These are phyloP conservation scores for Tenthredo notha DNA, from an alignment of 2,888 invertebrate species.

Conservation along the genomic window DNA sequence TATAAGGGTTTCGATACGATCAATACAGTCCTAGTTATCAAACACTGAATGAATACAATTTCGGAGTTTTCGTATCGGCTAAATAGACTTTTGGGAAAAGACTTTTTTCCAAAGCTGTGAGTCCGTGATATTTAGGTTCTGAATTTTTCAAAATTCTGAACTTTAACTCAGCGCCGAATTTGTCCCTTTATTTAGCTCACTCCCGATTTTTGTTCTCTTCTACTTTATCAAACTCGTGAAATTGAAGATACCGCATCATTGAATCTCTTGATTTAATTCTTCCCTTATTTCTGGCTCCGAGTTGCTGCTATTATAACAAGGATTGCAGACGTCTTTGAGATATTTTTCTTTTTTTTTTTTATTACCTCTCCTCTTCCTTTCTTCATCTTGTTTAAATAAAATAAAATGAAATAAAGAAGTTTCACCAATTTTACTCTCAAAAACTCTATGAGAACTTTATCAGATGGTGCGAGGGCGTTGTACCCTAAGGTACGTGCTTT, in stretches of 20 bases:
- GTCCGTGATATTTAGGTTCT: no score
- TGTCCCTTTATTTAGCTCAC: not conserved
- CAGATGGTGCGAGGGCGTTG: conserved; percentile 37
- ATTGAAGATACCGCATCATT: not conserved
- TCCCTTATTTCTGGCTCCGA: not conserved
- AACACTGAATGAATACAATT: no score
- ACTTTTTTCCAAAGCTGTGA: no score
- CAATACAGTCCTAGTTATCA: no score
- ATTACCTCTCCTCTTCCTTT: not conserved
- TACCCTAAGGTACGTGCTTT: conserved; percentile 36
- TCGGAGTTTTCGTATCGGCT: no score
- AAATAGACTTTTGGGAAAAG: no score
- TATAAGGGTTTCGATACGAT: no score
- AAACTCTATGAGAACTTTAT: conserved; percentile 31
- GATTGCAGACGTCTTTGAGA: not conserved
- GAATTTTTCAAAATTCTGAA: no score
- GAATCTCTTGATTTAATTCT: not conserved
- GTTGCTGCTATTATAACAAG: not conserved
- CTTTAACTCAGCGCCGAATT: no score
- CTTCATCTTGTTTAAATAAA: not conserved
- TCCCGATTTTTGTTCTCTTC: not conserved
- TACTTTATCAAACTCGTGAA: not conserved
- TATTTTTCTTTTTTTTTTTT: not conserved
- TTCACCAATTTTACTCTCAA: not conserved
- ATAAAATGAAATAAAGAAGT: not conserved